phyloP scores from a whole-genome alignment of 2,888 invertebrate genomes.

The Drosophila conformis region DNA sequence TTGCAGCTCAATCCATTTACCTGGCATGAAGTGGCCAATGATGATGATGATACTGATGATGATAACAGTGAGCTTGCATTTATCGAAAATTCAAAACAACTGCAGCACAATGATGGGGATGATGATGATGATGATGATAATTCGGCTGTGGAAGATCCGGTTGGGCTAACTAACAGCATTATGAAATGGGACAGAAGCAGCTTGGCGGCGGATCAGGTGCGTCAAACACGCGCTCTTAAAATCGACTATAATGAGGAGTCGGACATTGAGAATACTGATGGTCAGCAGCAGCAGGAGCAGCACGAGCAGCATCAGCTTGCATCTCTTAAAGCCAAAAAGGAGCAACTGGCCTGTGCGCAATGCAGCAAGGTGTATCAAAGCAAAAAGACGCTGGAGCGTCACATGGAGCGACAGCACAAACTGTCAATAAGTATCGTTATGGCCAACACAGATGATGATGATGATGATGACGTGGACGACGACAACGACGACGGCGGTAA shows the following conservation, averaged over 20 bases:
- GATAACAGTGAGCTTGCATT: slow-evolving; percentile 31
- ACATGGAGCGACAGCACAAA: slow-evolving; percentile 60
- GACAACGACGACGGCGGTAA: neutral
- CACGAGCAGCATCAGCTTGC: neutral
- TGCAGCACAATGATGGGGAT: slow-evolving; percentile 15
- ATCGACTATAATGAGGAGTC: slow-evolving; percentile 58
- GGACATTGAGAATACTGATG: slow-evolving; percentile 27
- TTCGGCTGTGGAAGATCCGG: slow-evolving; percentile 22
- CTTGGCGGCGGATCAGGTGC: slow-evolving; percentile 14
- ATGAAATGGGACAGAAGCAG: slow-evolving; percentile 56
- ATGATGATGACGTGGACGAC: slow-evolving; percentile 25
- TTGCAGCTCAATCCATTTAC: slow-evolving; percentile 49
- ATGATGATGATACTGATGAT: neutral
- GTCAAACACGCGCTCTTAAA: slow-evolving; percentile 47
- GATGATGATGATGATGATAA: slow-evolving; percentile 29
- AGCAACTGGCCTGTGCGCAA: slow-evolving; percentile 35
- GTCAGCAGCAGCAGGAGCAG: neutral
- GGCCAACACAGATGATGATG: slow-evolving; percentile 18
- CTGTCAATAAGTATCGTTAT: neutral
- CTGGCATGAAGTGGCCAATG: slow-evolving; percentile 57
- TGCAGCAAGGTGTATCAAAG: slow-evolving; percentile 58
- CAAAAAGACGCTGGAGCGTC: slow-evolving; percentile 52
- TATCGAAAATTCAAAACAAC: slow-evolving; percentile 16
- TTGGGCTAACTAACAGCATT: slow-evolving; percentile 38
- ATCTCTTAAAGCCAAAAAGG: slow-evolving; percentile 11